These are phyloP conservation scores for Ennomos quercinarius DNA, from an alignment of 2,888 invertebrate genomes.

Conservation along the genomic window DNA sequence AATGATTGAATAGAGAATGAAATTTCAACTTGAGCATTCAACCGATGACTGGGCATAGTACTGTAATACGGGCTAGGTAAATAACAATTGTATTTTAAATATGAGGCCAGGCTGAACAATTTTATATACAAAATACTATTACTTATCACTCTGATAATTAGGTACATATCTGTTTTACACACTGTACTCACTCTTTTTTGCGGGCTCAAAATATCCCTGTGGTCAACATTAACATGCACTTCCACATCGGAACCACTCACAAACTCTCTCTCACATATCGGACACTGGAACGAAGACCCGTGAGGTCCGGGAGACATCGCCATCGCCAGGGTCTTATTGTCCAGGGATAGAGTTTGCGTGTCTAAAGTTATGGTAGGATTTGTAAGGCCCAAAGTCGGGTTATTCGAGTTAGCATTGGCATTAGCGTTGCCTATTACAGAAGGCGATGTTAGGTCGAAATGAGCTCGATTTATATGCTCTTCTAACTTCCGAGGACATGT, in stretches of 20 bases:
- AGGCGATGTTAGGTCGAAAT: slow-evolving; percentile 93
- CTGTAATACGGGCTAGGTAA: too few relatives aligned
- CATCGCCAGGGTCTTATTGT: slow-evolving; percentile 65
- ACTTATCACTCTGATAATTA: too few relatives aligned
- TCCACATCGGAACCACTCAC: slow-evolving; percentile 91
- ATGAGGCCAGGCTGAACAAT: too few relatives aligned
- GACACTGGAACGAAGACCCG: slow-evolving; percentile 88
- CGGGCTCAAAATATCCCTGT: slow-evolving; percentile 92
- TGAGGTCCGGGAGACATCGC: slow-evolving; percentile 78
- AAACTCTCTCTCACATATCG: slow-evolving; percentile 91
- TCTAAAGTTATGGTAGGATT: slow-evolving; percentile 68
- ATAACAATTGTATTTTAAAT: too few relatives aligned
- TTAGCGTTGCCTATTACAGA: slow-evolving; percentile 77
- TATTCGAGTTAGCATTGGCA: slow-evolving; percentile 67
- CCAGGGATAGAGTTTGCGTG: slow-evolving; percentile 56
- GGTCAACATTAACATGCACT: slow-evolving; percentile 94
- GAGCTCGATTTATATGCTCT: slow-evolving; percentile 93
- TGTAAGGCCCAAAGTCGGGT: slow-evolving; percentile 62
- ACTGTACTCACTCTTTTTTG: slow-evolving; percentile 68
- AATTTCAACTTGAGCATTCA: too few relatives aligned
- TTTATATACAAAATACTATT: too few relatives aligned
- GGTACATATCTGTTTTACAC: too few relatives aligned
- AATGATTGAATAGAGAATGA: too few relatives aligned
- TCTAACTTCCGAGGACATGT: slow-evolving; percentile 90
- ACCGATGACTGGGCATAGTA: too few relatives aligned